phyloP scores from a whole-genome alignment of 1,140 invertebrate genomes.

The Drosophila elegans region DNA sequence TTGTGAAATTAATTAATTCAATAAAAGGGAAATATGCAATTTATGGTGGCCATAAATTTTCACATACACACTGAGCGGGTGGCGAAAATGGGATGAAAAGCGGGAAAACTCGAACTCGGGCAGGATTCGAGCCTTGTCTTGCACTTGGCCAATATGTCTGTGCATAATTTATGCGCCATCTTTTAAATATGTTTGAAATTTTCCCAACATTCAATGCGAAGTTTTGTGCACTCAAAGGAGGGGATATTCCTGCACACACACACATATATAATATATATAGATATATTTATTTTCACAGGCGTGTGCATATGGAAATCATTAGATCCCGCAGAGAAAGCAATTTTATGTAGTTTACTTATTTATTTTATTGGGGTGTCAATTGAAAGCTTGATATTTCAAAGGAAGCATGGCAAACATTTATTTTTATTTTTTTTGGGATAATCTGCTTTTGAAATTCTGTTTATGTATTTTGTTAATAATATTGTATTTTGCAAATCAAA shows the following conservation, averaged over 20 bases:
- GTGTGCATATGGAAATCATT: constrained; percentile 30
- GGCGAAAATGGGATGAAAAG: constrained; percentile 1
- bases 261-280: not conserved
- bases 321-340: constrained; percentile 29
- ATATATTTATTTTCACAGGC: constrained; percentile 1
- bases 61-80: constrained; percentile 18
- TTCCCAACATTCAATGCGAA: constrained; percentile 34
- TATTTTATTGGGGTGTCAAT: constrained; percentile 32
- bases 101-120: constrained; percentile 18
- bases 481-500: constrained; percentile 3
- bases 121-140: constrained; percentile 33
- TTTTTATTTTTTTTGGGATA: not conserved
- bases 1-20: constrained; percentile 73
- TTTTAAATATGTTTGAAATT: constrained; percentile 64
- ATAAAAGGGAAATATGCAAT: constrained; percentile 68
- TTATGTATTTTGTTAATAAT: constrained; percentile 12
- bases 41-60: constrained; percentile 70
- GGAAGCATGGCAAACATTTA: not conserved
- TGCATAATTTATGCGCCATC: constrained; percentile 70
- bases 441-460: constrained; percentile 14
- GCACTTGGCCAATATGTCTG: constrained; percentile 57
- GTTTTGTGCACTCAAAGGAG: constrained; percentile 15
- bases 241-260: not conserved
- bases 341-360: constrained; percentile 29
- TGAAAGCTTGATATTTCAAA: constrained; percentile 13